phyloP scores from a whole-genome alignment of 1,140 invertebrate genomes.

The Watersipora subatra region DNA sequence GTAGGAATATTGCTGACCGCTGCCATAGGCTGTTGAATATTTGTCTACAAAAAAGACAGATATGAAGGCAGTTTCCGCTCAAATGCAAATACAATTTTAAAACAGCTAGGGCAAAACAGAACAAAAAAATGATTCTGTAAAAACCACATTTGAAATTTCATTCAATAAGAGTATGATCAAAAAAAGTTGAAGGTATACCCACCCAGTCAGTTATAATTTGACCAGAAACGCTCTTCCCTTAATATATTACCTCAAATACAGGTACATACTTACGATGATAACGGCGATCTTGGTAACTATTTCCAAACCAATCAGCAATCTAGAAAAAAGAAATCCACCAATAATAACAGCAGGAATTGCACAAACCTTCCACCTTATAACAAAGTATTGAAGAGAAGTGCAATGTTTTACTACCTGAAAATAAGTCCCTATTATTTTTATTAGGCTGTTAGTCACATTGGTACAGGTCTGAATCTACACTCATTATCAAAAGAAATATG shows the following conservation, averaged over 20 bases:
- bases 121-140: background rate
- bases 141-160: background rate
- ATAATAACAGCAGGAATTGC: too few species aligned
- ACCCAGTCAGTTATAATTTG: too few species aligned
- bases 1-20: constrained; percentile 87
- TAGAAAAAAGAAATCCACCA: constrained; percentile 28
- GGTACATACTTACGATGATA: constrained; percentile 83
- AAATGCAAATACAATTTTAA: background rate
- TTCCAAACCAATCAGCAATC: constrained; percentile 93
- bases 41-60: constrained; percentile 55
- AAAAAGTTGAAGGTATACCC: background rate
- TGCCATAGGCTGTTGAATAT: constrained; percentile 86
- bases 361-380: too few species aligned
- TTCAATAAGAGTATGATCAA: background rate
- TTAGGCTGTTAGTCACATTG: too few species aligned
- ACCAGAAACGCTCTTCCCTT: too few species aligned
- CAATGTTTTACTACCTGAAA: too few species aligned
- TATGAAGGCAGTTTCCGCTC: constrained; percentile 1
- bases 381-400: too few species aligned
- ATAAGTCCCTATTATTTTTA: too few species aligned
- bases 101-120: constrained; percentile 1
- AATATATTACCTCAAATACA: too few species aligned
- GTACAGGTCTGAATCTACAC: too few species aligned
- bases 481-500: too few species aligned
- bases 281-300: constrained; percentile 85